Percentiles rank a stretch among this genome's conserved stretches.
Evolutionary conservation across 1,140 invertebrate genomes (phyloP).

Genomic region (Thalassaphorura encarpata): DNA sequence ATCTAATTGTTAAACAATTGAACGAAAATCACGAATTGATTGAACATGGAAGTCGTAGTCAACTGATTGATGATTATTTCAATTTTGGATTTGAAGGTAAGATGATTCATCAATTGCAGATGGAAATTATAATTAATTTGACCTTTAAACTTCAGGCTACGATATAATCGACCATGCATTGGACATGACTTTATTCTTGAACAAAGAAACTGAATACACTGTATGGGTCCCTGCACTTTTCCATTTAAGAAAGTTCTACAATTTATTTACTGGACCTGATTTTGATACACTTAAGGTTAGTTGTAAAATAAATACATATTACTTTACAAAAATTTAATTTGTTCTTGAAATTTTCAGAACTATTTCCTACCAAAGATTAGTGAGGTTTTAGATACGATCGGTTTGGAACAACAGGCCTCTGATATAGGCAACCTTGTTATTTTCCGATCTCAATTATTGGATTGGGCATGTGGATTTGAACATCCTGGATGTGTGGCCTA

Average conservation of each 20-base stretch:
- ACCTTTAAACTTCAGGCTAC: not conserved
- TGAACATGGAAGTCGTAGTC: conserved; percentile 12
- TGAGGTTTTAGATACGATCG: not conserved
- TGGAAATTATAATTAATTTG: not conserved
- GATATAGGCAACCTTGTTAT: not conserved
- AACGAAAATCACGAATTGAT: conserved; percentile 1
- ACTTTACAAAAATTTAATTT: not conserved
- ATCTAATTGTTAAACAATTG: conserved; percentile 8
- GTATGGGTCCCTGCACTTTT: conserved; percentile 47
- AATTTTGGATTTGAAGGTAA: conserved; percentile 7
- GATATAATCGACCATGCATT: conserved; percentile 40
- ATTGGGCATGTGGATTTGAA: conserved; percentile 18
- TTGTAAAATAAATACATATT: not conserved
- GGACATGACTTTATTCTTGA: conserved; percentile 50
- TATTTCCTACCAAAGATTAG: conserved; percentile 17
- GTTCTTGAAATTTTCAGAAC: conserved; percentile 3
- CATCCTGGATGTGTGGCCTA: conserved; percentile 5
- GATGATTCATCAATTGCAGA: not conserved
- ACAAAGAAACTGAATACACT: conserved; percentile 47
- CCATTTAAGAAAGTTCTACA: conserved; percentile 18
- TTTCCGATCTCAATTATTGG: conserved; percentile 12
- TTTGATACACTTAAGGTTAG: not conserved
- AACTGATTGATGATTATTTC: conserved; percentile 27
- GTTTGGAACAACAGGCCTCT: not conserved
- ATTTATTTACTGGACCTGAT: not conserved